Conservation (phyloP, 1,140 invertebrate species). For the Ridgeia piscesae region DNA sequence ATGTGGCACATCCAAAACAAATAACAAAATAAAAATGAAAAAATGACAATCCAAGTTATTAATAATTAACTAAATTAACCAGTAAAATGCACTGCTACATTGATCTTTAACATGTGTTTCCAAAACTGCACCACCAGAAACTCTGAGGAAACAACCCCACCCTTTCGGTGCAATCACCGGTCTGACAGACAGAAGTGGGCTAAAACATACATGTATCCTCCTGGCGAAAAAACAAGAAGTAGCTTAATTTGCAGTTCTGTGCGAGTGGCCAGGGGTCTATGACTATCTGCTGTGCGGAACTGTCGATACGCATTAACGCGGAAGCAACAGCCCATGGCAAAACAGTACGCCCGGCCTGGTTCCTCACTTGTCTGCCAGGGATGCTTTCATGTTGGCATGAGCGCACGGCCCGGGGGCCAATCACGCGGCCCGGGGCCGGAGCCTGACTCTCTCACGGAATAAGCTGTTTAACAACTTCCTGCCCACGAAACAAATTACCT, state of each 20-base stretch:
- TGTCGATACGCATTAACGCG: neutral
- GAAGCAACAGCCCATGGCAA: neutral
- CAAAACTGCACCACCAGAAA: neutral
- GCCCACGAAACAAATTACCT: neutral
- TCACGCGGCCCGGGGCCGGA: too few relatives aligned
- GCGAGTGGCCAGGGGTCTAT: neutral
- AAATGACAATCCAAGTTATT: too few relatives aligned
- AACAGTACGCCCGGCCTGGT: neutral
- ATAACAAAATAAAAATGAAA: too few relatives aligned
- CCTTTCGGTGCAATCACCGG: neutral
- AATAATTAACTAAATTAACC: too few relatives aligned
- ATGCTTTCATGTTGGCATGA: neutral
- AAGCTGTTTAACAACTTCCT: neutral
- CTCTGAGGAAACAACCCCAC: neutral
- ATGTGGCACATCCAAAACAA: too few relatives aligned
- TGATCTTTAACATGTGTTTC: neutral
- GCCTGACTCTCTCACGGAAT: neutral
- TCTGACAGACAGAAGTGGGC: neutral
- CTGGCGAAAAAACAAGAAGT: neutral
- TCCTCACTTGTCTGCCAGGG: neutral
- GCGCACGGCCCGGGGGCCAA: too few relatives aligned
- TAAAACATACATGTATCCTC: neutral
- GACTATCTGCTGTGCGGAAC: neutral
- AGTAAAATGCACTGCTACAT: too few relatives aligned
- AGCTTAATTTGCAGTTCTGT: neutral